These are phyloP conservation scores for Podarcis muralis DNA, from an alignment of 2,113 vertebrate genomes.

Conservation along the genomic window DNA sequence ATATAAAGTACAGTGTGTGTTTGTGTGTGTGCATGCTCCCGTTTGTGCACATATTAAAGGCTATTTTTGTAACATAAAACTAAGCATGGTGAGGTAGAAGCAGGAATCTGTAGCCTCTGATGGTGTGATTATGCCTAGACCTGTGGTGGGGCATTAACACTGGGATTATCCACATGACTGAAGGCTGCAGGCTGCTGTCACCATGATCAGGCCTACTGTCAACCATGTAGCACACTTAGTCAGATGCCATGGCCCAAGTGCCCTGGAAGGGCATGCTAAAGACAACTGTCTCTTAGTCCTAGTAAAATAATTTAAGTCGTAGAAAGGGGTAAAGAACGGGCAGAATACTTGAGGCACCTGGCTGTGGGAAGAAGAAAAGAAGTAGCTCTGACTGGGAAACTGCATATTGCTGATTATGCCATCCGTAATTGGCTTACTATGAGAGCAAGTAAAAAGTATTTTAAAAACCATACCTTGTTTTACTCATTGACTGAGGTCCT, in stretches of 20 bases:
- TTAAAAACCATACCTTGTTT: neutral
- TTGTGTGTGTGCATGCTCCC: too few relatives aligned
- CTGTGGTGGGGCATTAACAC: neutral
- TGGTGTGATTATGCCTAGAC: neutral
- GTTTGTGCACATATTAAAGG: too few relatives aligned
- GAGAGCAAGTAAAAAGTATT: neutral
- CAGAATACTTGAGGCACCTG: neutral
- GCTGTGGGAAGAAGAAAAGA: neutral
- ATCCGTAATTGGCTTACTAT: neutral
- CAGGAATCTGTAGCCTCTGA: neutral
- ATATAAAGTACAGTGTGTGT: neutral
- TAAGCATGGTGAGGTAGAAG: neutral
- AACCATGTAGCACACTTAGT: neutral
- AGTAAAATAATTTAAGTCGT: neutral
- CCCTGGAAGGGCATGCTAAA: too few relatives aligned
- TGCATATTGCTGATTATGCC: neutral
- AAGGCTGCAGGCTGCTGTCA: neutral
- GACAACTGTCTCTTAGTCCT: neutral
- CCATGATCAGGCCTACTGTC: neutral
- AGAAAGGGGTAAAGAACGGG: neutral
- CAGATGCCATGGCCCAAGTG: neutral
- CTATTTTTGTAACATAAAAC: neutral
- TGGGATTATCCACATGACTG: neutral
- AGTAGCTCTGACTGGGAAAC: neutral
- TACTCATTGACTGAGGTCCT: neutral